phyloP scores from a whole-genome alignment of 2,797 vertebrate species.

The Halcyon chelicuti region DNA sequence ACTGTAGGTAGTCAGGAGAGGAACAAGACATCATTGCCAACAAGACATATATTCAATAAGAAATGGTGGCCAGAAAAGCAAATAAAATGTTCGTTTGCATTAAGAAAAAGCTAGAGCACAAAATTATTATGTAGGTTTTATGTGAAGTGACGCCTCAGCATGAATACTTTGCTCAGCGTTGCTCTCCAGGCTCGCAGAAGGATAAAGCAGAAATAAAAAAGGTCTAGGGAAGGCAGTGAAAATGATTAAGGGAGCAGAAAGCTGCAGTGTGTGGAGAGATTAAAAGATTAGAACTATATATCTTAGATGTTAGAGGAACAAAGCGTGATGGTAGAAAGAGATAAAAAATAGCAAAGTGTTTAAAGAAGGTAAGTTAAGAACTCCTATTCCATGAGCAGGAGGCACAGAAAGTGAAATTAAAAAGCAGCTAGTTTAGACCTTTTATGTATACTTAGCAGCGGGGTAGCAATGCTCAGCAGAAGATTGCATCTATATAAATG shows the following conservation, averaged over 20 bases:
- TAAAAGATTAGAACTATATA: constrained; percentile 40
- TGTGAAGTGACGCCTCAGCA: background rate
- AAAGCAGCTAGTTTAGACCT: background rate
- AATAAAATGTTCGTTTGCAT: background rate
- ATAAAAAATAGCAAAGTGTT: background rate
- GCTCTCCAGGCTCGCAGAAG: background rate
- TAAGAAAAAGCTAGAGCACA: background rate
- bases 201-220: background rate
- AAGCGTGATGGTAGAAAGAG: background rate
- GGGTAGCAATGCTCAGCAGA: background rate
- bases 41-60: background rate
- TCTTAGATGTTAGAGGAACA: background rate
- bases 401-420: background rate
- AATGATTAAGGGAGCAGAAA: constrained; percentile 30
- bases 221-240: background rate
- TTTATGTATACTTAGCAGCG: background rate
- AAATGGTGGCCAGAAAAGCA: background rate
- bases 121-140: background rate
- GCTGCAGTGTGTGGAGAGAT: constrained; percentile 2
- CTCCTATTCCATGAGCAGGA: background rate
- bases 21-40: background rate
- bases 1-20: background rate
- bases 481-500: background rate
- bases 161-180: background rate
- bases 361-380: background rate